Conservation (phyloP, 64 coral and sea anemone genomes). For the Stichodactyla helianthus region DNA sequence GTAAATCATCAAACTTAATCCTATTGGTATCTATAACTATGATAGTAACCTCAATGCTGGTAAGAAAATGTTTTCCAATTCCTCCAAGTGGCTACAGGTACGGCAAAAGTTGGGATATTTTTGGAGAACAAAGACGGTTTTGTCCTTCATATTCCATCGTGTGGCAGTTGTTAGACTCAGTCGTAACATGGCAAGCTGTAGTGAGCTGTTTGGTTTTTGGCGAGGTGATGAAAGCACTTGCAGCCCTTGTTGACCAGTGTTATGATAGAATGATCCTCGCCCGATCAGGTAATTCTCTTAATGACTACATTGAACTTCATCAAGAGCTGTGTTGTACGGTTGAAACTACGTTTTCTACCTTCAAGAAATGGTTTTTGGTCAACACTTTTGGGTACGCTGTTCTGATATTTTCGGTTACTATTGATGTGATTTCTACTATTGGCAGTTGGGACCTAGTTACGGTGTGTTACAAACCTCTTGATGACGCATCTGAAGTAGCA, state of each 20-base stretch:
- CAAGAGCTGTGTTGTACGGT: not conserved
- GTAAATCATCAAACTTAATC: not conserved
- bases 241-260: constrained; percentile 2
- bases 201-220: not conserved
- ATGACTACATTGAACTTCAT: not conserved
- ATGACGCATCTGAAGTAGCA: not conserved
- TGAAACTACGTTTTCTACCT: not conserved
- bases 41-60: not conserved
- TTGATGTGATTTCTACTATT: not conserved
- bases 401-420: not conserved
- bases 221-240: not conserved
- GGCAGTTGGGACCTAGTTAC: too few species aligned
- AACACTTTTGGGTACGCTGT: not conserved
- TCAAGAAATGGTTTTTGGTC: not conserved
- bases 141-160: not conserved
- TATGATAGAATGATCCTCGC: not conserved
- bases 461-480: not conserved
- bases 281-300: not conserved
- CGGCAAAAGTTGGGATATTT: too few species aligned
- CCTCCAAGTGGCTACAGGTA: too few species aligned
- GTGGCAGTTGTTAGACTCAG: not conserved
- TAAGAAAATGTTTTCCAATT: not conserved
- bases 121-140: too few species aligned
- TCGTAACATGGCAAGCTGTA: not conserved
- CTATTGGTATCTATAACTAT: not conserved